phyloP scores from a whole-genome alignment of 2,113 vertebrate genomes.

The Scortum barcoo region DNA sequence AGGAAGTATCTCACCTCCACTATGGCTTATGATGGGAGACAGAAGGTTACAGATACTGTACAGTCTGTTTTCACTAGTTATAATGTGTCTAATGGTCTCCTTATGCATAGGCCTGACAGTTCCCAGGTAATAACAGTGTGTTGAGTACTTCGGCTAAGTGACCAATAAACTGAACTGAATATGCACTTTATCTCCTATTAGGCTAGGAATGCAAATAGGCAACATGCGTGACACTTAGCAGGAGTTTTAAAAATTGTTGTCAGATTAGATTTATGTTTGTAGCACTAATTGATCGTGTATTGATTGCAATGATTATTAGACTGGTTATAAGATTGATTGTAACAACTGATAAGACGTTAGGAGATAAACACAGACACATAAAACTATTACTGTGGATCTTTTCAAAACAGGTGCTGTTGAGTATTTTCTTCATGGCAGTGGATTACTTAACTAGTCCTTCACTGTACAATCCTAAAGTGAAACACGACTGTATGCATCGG shows the following conservation, averaged over 20 bases:
- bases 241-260: background rate
- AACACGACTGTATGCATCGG: background rate
- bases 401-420: conserved; percentile 6
- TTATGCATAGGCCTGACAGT: conserved; percentile 49
- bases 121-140: conserved; percentile 27
- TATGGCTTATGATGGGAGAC: conserved; percentile 60
- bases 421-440: conserved; percentile 61
- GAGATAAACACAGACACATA: conserved; percentile 4
- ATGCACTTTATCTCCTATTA: conserved; percentile 16
- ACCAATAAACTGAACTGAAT: conserved; percentile 17
- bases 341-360: conserved; percentile 26
- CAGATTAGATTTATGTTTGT: background rate
- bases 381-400: conserved; percentile 20
- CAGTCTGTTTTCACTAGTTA: conserved; percentile 43
- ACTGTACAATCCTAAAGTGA: conserved; percentile 23
- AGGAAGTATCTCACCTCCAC: conserved; percentile 34
- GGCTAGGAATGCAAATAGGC: conserved; percentile 36
- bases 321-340: conserved; percentile 2
- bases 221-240: background rate
- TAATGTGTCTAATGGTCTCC: conserved; percentile 23
- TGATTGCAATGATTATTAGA: background rate
- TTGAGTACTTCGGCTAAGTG: conserved; percentile 44
- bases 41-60: conserved; percentile 41
- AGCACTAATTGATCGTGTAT: background rate
- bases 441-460: conserved; percentile 49